Percentiles rank a stretch among this genome's conserved stretches.
Conservation (phyloP, 2,113 vertebrate species). For the Eclectus roratus region DNA sequence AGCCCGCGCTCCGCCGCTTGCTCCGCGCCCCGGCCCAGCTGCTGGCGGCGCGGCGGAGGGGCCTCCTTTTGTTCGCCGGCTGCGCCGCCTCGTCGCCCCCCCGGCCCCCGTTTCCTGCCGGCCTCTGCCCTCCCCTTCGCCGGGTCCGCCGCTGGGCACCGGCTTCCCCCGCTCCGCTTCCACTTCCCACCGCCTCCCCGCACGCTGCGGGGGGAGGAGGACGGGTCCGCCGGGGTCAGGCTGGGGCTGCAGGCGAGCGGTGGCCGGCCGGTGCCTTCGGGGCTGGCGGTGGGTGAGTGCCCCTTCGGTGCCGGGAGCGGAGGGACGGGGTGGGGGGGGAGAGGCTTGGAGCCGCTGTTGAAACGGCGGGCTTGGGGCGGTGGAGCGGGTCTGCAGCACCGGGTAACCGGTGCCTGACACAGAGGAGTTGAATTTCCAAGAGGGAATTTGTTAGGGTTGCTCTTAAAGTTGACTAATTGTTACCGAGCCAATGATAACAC, state of each 20-base stretch:
- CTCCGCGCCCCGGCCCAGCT: background rate
- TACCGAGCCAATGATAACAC: background rate
- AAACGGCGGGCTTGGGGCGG: background rate
- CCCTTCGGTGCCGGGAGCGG: background rate
- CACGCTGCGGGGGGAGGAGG: background rate
- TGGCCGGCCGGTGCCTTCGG: constrained; percentile 62
- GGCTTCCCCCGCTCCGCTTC: background rate
- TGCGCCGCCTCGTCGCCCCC: constrained; percentile 38
- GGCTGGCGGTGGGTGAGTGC: background rate
- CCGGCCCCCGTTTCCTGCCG: background rate
- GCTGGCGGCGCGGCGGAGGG: constrained; percentile 53
- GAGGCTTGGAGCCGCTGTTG: too few species aligned
- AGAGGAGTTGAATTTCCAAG: background rate
- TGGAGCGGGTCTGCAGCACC: background rate
- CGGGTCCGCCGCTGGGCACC: background rate
- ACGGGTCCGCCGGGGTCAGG: constrained; percentile 57
- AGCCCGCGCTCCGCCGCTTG: background rate
- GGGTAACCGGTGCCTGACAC: fast-evolving
- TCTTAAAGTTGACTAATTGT: background rate
- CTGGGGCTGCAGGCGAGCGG: constrained; percentile 74
- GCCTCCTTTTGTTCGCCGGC: constrained; percentile 90
- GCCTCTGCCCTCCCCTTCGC: background rate
- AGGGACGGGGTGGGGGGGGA: background rate
- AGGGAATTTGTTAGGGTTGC: background rate
- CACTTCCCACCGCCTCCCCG: background rate